phyloP scores from a whole-genome alignment of 2,113 vertebrate species.

The Cyanistes caeruleus region DNA sequence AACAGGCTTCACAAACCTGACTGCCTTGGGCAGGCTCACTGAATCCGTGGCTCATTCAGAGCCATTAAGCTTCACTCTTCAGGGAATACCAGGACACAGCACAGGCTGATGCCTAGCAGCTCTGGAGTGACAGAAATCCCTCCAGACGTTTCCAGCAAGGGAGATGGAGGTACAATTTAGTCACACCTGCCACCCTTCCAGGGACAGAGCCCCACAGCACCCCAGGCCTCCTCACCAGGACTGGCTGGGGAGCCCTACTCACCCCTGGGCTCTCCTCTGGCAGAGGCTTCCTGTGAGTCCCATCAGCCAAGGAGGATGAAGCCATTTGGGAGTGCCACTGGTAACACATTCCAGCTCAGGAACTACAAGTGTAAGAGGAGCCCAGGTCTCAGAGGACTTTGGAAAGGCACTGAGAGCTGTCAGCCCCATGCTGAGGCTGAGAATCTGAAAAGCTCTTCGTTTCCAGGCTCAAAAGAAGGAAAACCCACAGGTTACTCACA shows the following conservation, averaged over 20 bases:
- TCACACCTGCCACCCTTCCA: neutral
- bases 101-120: rapidly evolving
- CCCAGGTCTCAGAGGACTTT: neutral
- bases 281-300: neutral
- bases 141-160: neutral
- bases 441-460: neutral
- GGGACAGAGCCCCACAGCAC: neutral
- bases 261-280: neutral
- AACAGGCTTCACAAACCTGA: neutral
- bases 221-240: rapidly evolving
- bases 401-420: neutral
- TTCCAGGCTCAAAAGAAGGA: neutral
- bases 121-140: neutral
- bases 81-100: neutral
- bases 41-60: neutral
- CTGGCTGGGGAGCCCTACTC: neutral
- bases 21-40: neutral
- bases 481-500: neutral
- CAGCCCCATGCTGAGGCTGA: neutral
- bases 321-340: neutral
- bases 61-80: neutral
- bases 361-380: rapidly evolving
- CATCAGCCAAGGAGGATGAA: neutral
- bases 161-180: neutral
- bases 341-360: neutral